Base-by-base conservation (phyloP, 2,113 vertebrate genomes). In the Todiramphus chloris region DNA sequence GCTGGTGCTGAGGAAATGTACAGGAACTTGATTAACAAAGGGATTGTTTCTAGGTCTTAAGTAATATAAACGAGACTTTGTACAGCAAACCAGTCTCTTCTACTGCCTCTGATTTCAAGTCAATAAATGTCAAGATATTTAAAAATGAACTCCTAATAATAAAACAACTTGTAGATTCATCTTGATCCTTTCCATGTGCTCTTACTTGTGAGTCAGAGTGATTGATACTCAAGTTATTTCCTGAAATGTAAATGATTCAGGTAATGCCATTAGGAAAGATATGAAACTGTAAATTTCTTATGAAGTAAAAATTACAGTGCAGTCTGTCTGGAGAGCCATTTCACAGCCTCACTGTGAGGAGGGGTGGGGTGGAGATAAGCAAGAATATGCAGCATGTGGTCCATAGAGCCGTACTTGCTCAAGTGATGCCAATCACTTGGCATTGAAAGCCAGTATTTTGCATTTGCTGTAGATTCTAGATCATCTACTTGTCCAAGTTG, bases 241-340 rank as follows among this genome's bases (percentile, higher is more conserved):
- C 92, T 97, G 83, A 73, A 97, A 97, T 84, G 83, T 93, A 97
- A 98, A 96, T 96, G 88, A 97, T 90, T 96, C 87, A 86, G 76
- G 89, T 96, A 97, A 93, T 97, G 21, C 59, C 73, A 97, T 94
- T 98, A 96, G 83, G 60, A 97, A 97, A 95, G 91, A 93, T 84
- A 95, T 91, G 97, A 96, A 73, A 96, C 37, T 64, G 56, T 95
- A 94, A 95, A 97, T 95, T 97, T 97, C 95, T 97, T 95, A 97
- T 97, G 95, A 97, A 94, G 91, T 94, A 94, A 91, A 95, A 97
- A 95, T 90, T 94, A 90, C 63, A 79, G 72, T 75, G 70, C 53
- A 96, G 86, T 73, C 66, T 83, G 96, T 90, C 79, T 95, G 31
- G 64, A 96, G 44, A 53, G 43, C 33, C 18, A 33, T 94, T 94